phyloP scores from a whole-genome alignment of 2,113 vertebrate species.

The Polypterus senegalus region DNA sequence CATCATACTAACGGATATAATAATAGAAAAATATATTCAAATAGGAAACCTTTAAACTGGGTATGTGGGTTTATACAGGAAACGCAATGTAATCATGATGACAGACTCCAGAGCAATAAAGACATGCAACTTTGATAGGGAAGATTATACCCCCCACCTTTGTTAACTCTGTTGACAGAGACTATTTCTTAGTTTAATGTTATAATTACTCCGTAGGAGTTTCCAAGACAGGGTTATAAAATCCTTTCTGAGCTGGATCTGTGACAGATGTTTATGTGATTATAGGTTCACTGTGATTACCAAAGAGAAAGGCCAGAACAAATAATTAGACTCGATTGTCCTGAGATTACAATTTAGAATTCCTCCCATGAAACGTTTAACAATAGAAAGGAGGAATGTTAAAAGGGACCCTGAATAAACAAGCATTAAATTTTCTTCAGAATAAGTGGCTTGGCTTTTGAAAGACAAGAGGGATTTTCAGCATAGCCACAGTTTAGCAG shows the following conservation, averaged over 20 bases:
- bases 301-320: conserved; percentile 49
- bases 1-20: too few species aligned
- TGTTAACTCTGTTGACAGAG: conserved; percentile 4
- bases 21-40: too few species aligned
- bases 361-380: conserved; percentile 45
- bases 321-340: conserved; percentile 55
- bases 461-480: conserved; percentile 23
- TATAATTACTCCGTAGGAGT: conserved; percentile 17
- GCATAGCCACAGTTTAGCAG: conserved; percentile 16
- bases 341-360: conserved; percentile 55
- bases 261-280: conserved; percentile 50
- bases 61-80: too few species aligned
- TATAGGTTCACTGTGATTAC: conserved; percentile 33
- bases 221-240: conserved; percentile 19
- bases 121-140: background rate
- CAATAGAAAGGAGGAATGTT: conserved; percentile 48
- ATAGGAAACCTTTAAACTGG: too few species aligned
- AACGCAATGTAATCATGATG: background rate
- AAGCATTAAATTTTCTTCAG: conserved; percentile 47
- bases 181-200: conserved; percentile 1
- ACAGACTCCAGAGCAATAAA: background rate
- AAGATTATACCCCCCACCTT: background rate
- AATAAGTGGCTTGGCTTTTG: conserved; percentile 32
- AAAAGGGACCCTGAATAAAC: conserved; percentile 58
- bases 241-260: conserved; percentile 15